Conservation (phyloP, 2,888 invertebrate genomes). For the Anorthoa munda region DNA sequence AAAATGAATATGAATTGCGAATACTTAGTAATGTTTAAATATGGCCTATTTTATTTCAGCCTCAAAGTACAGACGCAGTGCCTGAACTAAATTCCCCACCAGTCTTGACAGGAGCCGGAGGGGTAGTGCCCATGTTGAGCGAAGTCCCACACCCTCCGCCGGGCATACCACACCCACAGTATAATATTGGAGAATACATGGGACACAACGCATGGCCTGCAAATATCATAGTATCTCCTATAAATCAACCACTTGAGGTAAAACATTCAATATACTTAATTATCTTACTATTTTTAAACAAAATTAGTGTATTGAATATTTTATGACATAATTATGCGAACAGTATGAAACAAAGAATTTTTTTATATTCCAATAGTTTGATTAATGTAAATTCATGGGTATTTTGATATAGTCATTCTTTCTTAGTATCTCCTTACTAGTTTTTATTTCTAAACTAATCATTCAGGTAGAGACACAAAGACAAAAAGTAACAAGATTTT, state of each 20-base stretch:
- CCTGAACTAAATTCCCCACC: constrained; percentile 85
- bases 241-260: constrained; percentile 90
- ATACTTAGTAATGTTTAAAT: constrained; percentile 33
- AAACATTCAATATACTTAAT: constrained; percentile 10
- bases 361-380: background rate
- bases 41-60: constrained; percentile 75
- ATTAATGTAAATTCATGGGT: background rate
- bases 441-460: background rate
- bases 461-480: background rate
- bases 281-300: constrained; percentile 5
- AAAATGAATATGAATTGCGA: background rate
- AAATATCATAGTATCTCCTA: constrained; percentile 86
- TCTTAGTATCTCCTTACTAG: background rate
- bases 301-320: background rate
- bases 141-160: constrained; percentile 88
- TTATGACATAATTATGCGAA: background rate
- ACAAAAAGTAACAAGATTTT: too few species aligned
- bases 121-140: constrained; percentile 81
- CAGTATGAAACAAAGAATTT: constrained; percentile 1
- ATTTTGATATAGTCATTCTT: background rate
- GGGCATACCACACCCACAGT: constrained; percentile 87
- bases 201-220: constrained; percentile 87
- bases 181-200: constrained; percentile 87
- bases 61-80: constrained; percentile 81
- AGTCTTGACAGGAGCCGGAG: constrained; percentile 78